Conservation (phyloP, 64 coral and sea anemone species). For the Dendrophyllia cribrosa region DNA sequence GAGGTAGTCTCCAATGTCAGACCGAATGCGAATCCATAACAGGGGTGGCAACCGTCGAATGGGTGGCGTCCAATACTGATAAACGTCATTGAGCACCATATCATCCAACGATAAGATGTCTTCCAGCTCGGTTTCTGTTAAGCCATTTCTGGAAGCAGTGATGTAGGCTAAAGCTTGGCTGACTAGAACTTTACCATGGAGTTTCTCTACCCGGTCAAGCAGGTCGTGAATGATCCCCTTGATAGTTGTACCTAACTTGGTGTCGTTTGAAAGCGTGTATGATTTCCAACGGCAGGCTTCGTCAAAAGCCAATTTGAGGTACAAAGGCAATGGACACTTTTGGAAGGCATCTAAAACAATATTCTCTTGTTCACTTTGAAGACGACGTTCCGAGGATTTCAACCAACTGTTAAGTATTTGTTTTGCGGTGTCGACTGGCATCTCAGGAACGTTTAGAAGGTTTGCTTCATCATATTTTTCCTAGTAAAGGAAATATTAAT, state of each 20-base stretch:
- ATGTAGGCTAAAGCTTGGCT: constrained; percentile 80
- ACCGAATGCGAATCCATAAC: constrained; percentile 95
- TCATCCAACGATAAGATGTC: constrained; percentile 96
- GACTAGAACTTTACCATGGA: constrained; percentile 70
- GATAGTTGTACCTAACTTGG: constrained; percentile 23
- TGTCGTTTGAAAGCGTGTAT: constrained; percentile 61
- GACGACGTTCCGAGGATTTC: constrained; percentile 12
- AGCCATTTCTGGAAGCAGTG: constrained; percentile 72
- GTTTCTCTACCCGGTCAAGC: constrained; percentile 70
- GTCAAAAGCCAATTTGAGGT: constrained; percentile 74
- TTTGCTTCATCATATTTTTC: constrained; percentile 20
- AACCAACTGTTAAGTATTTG: constrained; percentile 72
- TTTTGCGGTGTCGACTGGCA: constrained; percentile 59
- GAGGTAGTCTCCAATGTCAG: constrained; percentile 92
- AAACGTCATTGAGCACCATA: constrained; percentile 92
- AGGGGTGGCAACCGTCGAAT: constrained; percentile 83
- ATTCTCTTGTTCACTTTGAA: constrained; percentile 58
- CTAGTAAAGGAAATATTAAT: background rate
- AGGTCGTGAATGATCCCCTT: constrained; percentile 74
- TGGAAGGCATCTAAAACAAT: constrained; percentile 73
- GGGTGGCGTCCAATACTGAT: constrained; percentile 98
- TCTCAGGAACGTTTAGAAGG: constrained; percentile 66
- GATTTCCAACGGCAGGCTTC: constrained; percentile 88
- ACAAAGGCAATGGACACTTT: constrained; percentile 71
- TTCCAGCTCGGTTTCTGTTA: constrained; percentile 80